These are phyloP conservation scores for Exocentrus adspersus DNA, from an alignment of 2,888 invertebrate genomes.

Conservation along the genomic window DNA sequence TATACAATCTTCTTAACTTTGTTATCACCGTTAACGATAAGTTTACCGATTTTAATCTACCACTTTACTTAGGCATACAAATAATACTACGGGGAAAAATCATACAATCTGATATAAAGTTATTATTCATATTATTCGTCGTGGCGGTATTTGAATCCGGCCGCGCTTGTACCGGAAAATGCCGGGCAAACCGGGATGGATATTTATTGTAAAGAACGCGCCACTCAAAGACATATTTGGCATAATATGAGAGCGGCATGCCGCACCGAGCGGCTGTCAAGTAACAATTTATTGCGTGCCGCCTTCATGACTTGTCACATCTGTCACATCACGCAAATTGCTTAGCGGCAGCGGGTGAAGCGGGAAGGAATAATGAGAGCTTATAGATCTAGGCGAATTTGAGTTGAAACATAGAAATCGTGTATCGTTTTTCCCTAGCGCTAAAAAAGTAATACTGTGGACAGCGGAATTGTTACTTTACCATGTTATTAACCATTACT, in stretches of 20 bases:
- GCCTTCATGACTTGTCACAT: background rate
- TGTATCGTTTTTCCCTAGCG: no score
- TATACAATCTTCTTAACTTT: no score
- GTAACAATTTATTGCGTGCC: background rate
- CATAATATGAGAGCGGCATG: background rate
- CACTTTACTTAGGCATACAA: background rate
- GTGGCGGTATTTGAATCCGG: background rate
- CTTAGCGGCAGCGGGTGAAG: background rate
- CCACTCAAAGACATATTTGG: conserved; percentile 3
- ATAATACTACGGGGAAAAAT: no score
- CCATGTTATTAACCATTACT: no score
- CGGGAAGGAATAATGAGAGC: background rate
- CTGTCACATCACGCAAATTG: background rate
- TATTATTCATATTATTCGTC: background rate
- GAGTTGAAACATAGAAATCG: no score
- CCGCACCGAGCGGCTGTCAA: background rate
- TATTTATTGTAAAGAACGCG: background rate
- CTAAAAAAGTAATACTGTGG: no score
- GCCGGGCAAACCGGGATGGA: background rate
- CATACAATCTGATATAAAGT: no score
- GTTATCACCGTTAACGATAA: no score
- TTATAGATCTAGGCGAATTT: no score
- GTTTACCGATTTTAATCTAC: no score
- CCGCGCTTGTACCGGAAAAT: background rate
- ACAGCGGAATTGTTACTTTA: no score